Evolutionary conservation across 2,113 vertebrate genomes (phyloP), one percentile per base, ranked within the genome.

Genomic region (Pelodiscus sinensis): DNA sequence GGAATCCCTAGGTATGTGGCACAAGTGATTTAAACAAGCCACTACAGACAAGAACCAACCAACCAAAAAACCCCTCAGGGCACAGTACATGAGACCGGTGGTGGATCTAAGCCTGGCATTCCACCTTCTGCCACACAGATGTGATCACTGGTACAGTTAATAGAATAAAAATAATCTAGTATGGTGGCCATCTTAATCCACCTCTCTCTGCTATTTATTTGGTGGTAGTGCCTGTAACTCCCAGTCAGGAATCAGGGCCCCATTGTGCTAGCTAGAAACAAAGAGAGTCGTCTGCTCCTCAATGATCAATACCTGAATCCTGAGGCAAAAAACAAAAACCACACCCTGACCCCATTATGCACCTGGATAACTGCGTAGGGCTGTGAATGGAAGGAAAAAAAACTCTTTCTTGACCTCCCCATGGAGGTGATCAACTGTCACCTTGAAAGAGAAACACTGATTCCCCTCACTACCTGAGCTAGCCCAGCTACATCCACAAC

Each of bases 111-210:
- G 0, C 1, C 85, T 84, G n/a, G 52, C 80, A 68, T 82, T 85
- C 73, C 90, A 86, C 87, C 21, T 90, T 83, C 81, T 54, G 78
- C 75, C 75, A 81, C 56, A 51, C 18, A 81, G 91, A 8, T 50
- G 80, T 0, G 6, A 90, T 78, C 52, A 54, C 10, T 54, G 0
- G 9, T 62, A 27, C 87, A 93, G 73, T 80, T 93, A 88, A 92
- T 88, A 89, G 94, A 84, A 94, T 71, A 68, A 84, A 89, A 85
- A 86, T 84, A 92, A 90, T 86, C 50, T 82, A 87, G 82, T n/a
- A 85, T 71, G 80, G 89, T 94, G 52, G 84, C 4, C 56, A 8
- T 22, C 85, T 92, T 93, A 54, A 89, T 60, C 78, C 92, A 54
- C 55, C 56, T 79, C 79, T 86, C 52, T 44, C 6, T 71, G 89